These are phyloP conservation scores for Siderastrea siderea DNA, from an alignment of 92 coral and sea anemone genomes.

Conservation along the genomic window DNA sequence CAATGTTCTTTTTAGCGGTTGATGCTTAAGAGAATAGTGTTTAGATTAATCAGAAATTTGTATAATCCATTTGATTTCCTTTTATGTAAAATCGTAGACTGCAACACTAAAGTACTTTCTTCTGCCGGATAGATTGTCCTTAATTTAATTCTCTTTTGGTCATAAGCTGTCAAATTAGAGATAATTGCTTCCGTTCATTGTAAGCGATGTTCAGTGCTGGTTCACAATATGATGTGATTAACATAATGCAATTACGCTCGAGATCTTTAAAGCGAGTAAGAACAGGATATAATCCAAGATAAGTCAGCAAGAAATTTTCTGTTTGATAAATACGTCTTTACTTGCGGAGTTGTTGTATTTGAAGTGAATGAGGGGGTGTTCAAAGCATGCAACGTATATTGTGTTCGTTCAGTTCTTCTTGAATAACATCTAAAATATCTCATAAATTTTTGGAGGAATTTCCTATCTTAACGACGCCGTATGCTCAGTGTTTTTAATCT, in stretches of 20 bases:
- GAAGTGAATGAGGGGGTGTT: too few species aligned
- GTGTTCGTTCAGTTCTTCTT: background rate
- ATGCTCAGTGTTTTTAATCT: background rate
- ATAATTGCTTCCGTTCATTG: conserved; percentile 1
- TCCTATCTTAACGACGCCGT: too few species aligned
- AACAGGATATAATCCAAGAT: too few species aligned
- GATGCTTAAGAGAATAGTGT: background rate
- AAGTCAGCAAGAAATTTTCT: background rate
- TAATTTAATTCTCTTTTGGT: background rate
- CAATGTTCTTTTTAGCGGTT: background rate
- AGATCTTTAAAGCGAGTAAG: background rate
- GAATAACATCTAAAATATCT: too few species aligned
- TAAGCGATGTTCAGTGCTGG: background rate
- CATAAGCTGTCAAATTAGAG: background rate
- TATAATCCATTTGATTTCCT: background rate
- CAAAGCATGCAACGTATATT: background rate
- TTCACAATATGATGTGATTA: background rate
- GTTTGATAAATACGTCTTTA: background rate
- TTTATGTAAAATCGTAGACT: too few species aligned
- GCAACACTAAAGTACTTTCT: background rate
- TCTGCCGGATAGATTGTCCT: background rate
- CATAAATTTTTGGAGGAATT: too few species aligned
- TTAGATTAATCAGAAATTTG: background rate
- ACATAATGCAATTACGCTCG: background rate
- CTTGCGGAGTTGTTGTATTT: too few species aligned